Evolutionary conservation across 2,888 invertebrate species (phyloP).

Genomic region (Eudemis profundana): DNA sequence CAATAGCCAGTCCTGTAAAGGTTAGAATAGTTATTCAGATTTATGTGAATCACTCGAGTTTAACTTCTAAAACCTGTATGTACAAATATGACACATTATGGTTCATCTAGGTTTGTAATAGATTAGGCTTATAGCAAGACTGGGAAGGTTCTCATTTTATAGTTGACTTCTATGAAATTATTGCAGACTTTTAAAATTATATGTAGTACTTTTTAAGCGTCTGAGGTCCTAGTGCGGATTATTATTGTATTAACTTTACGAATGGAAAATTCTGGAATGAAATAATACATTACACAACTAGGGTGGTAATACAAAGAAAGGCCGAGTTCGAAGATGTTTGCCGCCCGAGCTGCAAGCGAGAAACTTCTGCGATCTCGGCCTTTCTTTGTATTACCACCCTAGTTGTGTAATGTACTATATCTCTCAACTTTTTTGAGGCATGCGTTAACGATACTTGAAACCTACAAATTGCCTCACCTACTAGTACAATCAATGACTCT

Average conservation of each 20-base stretch:
- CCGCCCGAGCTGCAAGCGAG: no score
- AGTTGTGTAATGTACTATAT: no score
- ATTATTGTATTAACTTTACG: background rate
- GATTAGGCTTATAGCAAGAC: constrained; percentile 66
- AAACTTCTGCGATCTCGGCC: no score
- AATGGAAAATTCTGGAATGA: no score
- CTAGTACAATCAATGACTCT: no score
- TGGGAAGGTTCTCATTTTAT: constrained; percentile 56
- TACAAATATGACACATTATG: constrained; percentile 75
- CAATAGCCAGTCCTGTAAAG: background rate
- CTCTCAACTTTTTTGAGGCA: no score
- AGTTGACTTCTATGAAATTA: constrained; percentile 50
- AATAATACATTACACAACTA: no score
- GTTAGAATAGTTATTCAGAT: constrained; percentile 15
- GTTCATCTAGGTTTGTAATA: constrained; percentile 65
- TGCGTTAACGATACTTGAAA: no score
- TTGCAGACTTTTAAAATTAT: constrained; percentile 48
- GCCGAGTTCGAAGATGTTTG: no score
- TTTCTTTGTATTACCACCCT: no score
- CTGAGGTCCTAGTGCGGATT: background rate
- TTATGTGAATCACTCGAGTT: constrained; percentile 45
- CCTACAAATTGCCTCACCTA: no score
- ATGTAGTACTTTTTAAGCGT: background rate
- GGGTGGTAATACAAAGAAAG: no score
- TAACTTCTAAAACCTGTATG: constrained; percentile 80